phyloP scores from a whole-genome alignment of 1,140 invertebrate species.

The Bombyx mori region ASM3026992v2 NC_085112.1:5648001-5648500 shows the following conservation, averaged over 20 bases:
- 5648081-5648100: conserved; percentile 41
- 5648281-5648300: neutral
- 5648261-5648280: neutral
- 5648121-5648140: neutral
- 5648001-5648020: neutral
- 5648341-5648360: no score
- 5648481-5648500: no score
- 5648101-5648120: conserved; percentile 31
- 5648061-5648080: conserved; percentile 44
- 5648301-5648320: no score
- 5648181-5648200: neutral
- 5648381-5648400: conserved; percentile 21
- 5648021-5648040: neutral
- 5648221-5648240: no score
- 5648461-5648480: no score
- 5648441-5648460: no score
- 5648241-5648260: neutral
- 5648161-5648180: neutral
- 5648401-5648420: conserved; percentile 59
- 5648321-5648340: no score
- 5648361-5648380: no score
- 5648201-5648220: no score
- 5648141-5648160: neutral
- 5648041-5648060: conserved; percentile 29
- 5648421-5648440: conserved; percentile 27